Base-by-base conservation (phyloP, 1,140 invertebrate genomes). In the Homalodisca vitripennis region DNA sequence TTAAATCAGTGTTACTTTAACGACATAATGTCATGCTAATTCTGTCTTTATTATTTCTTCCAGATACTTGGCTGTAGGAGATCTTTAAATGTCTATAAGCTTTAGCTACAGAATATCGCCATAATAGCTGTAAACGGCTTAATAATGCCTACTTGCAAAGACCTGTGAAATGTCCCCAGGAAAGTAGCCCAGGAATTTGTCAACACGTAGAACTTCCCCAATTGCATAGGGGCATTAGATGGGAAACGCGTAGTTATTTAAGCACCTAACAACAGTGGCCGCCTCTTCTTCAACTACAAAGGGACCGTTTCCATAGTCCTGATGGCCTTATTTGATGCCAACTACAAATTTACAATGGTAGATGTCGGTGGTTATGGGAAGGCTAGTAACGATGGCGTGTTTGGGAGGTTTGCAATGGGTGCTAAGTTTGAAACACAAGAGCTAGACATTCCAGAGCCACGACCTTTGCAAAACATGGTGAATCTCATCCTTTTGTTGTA, bases 361-460 rank as follows among this genome's bases (percentile, higher is more conserved):
- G n/a, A n/a, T n/a, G n/a, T n/a, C n/a, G n/a, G n/a, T n/a, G 41
- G 41, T 46, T 46, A 46, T 46, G 41, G 41, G n/a, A 46, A 46
- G 41, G 41, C 41, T 46, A 46, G 41, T 46, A n/a, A 46, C n/a
- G 41, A n/a, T 46, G 41, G 41, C 41, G 10, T 46, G 41, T 46
- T 46, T 46, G 41, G 41, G 41, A 46, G 41, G 41, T 46, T n/a
- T 46, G 41, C n/a, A 46, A 46, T 46, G 41, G 41, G 41, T 12
- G 41, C 41, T 46, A 46, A 46, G 41, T 46, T 46, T 46, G 41
- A 46, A 46, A n/a, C 41, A 46, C 41, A 46, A 46, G 41, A 46
- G 41, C 41, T 46, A n/a, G 41, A 46, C n/a, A 46, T 46, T 46
- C 41, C 41, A 46, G 41, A 46, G 41, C n/a, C 41, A 46, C 12